A percentile compares a stretch with the other conserved stretches of the same genome.
Evolutionary conservation across 2,888 invertebrate genomes (phyloP).

Genomic region (Baronia brevicornis): DNA sequence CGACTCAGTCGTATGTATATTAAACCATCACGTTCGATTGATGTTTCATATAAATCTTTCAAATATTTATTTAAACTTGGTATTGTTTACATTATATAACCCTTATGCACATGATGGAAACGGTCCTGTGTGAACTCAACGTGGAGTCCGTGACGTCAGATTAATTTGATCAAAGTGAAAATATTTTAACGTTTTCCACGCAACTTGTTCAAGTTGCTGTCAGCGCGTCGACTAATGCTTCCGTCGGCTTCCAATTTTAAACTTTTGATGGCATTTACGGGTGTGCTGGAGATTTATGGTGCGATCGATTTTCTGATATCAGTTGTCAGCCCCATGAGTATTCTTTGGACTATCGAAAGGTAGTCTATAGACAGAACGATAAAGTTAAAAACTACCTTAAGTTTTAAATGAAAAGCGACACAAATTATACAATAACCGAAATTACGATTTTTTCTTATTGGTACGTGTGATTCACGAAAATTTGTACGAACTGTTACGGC

Average conservation of each 20-base stretch:
- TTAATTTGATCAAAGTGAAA: constrained; percentile 70
- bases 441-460: too few species aligned
- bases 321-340: constrained; percentile 22
- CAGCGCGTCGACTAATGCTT: constrained; percentile 68
- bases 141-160: constrained; percentile 49
- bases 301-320: constrained; percentile 38
- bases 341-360: too few species aligned
- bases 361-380: too few species aligned
- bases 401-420: too few species aligned
- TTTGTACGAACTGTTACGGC: constrained; percentile 51
- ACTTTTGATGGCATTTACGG: constrained; percentile 65
- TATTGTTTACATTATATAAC: constrained; percentile 3
- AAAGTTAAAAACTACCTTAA: too few species aligned
- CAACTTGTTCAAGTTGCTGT: constrained; percentile 62
- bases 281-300: constrained; percentile 41
- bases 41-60: not conserved
- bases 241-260: constrained; percentile 64
- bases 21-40: too few species aligned
- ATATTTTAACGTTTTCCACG: constrained; percentile 55
- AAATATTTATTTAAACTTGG: not conserved
- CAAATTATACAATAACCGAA: too few species aligned
- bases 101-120: not conserved
- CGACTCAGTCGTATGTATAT: too few species aligned
- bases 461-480: constrained; percentile 42
- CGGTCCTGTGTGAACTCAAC: constrained; percentile 28